Base-by-base conservation (phyloP, 2,113 vertebrate species). In the Ondatra zibethicus region DNA sequence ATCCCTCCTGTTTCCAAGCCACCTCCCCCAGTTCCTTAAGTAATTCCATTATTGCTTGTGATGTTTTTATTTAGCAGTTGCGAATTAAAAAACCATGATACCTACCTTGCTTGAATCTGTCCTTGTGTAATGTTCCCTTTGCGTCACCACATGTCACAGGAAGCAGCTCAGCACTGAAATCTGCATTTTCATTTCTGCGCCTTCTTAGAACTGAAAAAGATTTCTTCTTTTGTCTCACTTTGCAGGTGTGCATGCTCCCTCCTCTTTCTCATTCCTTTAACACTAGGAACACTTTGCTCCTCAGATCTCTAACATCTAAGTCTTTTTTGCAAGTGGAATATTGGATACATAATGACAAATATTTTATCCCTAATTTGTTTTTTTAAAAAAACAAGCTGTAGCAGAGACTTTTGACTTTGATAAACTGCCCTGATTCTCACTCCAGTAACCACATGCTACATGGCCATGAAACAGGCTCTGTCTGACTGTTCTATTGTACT, bases 111-210 rank as follows among this genome's bases (percentile, higher is more conserved):
- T 61, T 58, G 75, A 97, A 47, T 91, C 85, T 96, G 23, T 86
- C 19, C 76, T 97, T 97, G 70, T 94, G 1, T 52, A 97, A 86
- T 25, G 29, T 70, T 58, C 97, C 96, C 25, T 61, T 96, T 47
- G 52, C 0, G 5, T 58, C 0, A 66, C 94, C 91, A 88, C 97
- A 97, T 7, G 80, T 95, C 81, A 96, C 96, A n/a, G 96, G 93
- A 75, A 97, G 89, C n/a, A 88, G 39, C 31, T 7, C 58, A 50
- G 96, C 70, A 1, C 0, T 0, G 63, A 97, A 94, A 91, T 97
- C 3, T 47, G 91, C 23, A 23, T 0, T n/a, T 65, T 84, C 3
- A 3, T 25, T 0, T 58, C 0, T 58, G 75, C 0, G 4, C 2
- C 31, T 93, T 89, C 85, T 88, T 80, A 4, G 16, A 80, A 68